Evolutionary conservation across 2,797 vertebrate species (phyloP).

Genomic region (Vipera latastei): DNA sequence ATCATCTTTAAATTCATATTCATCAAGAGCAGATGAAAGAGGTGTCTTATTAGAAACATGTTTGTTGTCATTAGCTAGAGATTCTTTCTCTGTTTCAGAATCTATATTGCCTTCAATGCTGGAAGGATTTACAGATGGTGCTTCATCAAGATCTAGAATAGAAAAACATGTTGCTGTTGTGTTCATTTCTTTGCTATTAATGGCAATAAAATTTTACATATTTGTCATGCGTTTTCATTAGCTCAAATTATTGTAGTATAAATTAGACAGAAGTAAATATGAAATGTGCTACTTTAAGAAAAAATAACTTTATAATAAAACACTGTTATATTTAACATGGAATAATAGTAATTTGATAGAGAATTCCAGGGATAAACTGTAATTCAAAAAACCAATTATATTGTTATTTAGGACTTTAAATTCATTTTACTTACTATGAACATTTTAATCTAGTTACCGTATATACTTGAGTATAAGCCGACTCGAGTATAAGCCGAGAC

Average conservation of each 20-base stretch:
- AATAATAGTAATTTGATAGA: not conserved
- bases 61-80: constrained; percentile 78
- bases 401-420: not conserved
- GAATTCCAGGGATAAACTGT: not conserved
- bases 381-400: not conserved
- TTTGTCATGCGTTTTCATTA: not conserved
- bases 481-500: no score
- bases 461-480: no score
- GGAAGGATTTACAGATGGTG: constrained; percentile 91
- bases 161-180: constrained; percentile 29
- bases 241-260: not conserved
- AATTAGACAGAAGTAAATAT: not conserved
- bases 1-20: constrained; percentile 98
- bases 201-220: not conserved
- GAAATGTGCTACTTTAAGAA: not conserved
- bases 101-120: constrained; percentile 92
- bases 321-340: not conserved
- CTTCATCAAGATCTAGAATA: constrained; percentile 90
- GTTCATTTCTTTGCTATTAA: constrained; percentile 3
- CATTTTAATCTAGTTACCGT: not conserved
- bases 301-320: not conserved
- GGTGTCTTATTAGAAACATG: constrained; percentile 79
- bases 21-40: constrained; percentile 86
- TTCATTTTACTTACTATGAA: not conserved
- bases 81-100: constrained; percentile 93